Percentiles rank a stretch among this genome's conserved stretches.
These are phyloP conservation scores for Trachurus trachurus DNA, from an alignment of 2,797 vertebrate species.

Conservation along the genomic window DNA sequence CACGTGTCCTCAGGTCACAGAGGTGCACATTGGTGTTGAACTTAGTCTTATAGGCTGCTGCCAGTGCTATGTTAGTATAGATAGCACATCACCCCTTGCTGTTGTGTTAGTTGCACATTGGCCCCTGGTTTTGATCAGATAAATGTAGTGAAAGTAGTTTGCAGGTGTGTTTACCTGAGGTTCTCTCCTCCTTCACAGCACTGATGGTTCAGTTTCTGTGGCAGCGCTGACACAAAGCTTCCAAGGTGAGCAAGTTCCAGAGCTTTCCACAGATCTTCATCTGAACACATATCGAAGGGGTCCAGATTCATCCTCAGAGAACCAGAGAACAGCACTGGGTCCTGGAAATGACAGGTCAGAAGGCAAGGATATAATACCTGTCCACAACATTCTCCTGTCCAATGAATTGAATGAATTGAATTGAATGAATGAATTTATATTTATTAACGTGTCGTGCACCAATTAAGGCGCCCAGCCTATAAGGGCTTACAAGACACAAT, in stretches of 20 bases:
- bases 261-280: conserved; percentile 91
- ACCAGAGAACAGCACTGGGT: conserved; percentile 93
- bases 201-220: conserved; percentile 89
- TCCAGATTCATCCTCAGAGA: conserved; percentile 95
- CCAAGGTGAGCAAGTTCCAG: conserved; percentile 92
- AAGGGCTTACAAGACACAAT: no score
- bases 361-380: neutral
- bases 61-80: neutral
- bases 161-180: conserved; percentile 85
- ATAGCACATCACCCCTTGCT: neutral
- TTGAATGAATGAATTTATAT: no score
- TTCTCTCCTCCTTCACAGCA: conserved; percentile 94
- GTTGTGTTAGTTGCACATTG: neutral
- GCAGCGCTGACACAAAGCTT: conserved; percentile 89
- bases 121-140: neutral
- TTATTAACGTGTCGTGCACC: no score
- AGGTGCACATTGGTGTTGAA: no score
- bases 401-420: no score
- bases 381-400: neutral
- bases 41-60: no score
- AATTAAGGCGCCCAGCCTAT: no score
- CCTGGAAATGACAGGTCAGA: conserved; percentile 75
- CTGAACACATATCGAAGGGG: conserved; percentile 90
- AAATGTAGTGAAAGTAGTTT: neutral
- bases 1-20: neutral